These are phyloP conservation scores for Alethe diademata DNA, from an alignment of 2,113 vertebrate species.

Conservation along the genomic window DNA sequence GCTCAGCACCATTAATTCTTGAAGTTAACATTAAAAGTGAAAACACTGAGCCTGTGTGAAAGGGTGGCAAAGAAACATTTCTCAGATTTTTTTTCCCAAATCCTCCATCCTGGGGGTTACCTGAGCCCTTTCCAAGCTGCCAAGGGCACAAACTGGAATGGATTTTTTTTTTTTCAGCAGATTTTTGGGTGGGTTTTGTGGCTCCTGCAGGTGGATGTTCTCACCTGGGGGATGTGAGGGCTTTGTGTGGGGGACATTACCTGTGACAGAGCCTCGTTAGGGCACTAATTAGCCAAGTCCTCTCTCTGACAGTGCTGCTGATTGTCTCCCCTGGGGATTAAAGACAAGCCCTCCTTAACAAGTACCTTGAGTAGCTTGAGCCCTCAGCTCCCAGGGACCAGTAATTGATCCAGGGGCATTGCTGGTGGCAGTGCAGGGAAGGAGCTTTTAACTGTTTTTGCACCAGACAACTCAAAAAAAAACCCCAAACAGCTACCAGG, in stretches of 20 bases:
- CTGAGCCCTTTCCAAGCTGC: background rate
- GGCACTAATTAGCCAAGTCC: slow-evolving; percentile 78
- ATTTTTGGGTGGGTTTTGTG: background rate
- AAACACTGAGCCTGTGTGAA: background rate
- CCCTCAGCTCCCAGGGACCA: slow-evolving; percentile 74
- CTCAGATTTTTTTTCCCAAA: background rate
- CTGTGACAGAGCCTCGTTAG: background rate
- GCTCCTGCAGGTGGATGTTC: accelerated
- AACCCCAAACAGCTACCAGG: too few relatives aligned
- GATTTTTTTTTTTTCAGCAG: background rate
- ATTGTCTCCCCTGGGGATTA: slow-evolving; percentile 87
- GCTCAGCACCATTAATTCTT: background rate
- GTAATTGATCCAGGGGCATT: slow-evolving; percentile 83
- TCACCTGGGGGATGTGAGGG: background rate
- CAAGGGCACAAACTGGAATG: accelerated
- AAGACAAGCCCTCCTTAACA: slow-evolving; percentile 69
- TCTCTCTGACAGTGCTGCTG: slow-evolving; percentile 60
- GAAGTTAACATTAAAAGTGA: background rate
- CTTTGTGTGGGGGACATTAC: background rate
- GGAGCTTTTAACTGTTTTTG: slow-evolving; percentile 44
- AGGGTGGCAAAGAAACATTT: background rate
- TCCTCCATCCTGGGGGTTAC: background rate
- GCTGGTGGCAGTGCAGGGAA: background rate
- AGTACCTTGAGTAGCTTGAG: slow-evolving; percentile 68
- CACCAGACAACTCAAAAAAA: background rate